Conservation (phyloP, 2,113 vertebrate species). For the Corynorhinus townsendii region DNA sequence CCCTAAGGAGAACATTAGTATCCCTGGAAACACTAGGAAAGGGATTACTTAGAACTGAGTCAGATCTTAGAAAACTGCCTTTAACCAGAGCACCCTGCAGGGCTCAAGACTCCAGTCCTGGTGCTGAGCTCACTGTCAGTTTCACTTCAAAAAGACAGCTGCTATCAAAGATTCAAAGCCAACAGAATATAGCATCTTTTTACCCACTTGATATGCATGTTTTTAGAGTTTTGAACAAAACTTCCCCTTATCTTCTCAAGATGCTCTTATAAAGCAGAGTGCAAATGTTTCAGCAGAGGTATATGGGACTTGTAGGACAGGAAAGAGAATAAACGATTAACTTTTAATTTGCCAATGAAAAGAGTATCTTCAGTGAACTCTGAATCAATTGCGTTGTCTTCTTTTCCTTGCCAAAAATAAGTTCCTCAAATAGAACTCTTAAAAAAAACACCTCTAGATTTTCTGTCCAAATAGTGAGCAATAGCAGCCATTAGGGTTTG, state of each 20-base stretch:
- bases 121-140: not conserved
- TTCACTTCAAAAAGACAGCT: not conserved
- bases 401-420: slow-evolving; percentile 2
- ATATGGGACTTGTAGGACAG: not conserved
- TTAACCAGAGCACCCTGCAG: not conserved
- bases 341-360: not conserved
- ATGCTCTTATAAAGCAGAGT: not conserved
- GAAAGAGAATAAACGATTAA: not conserved
- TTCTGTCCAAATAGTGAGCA: not conserved
- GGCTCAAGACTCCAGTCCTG: not conserved
- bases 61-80: not conserved
- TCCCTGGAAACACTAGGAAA: not conserved
- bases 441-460: not conserved
- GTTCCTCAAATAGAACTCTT: not conserved
- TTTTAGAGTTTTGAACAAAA: not conserved
- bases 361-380: not conserved
- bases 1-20: not conserved
- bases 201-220: not conserved
- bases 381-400: not conserved
- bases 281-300: not conserved
- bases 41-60: not conserved
- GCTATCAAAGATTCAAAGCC: not conserved
- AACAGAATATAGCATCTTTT: not conserved
- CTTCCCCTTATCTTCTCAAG: not conserved
- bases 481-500: not conserved